Conservation (phyloP, 92 coral and sea anemone genomes). For the Meandrina meandrites region DNA sequence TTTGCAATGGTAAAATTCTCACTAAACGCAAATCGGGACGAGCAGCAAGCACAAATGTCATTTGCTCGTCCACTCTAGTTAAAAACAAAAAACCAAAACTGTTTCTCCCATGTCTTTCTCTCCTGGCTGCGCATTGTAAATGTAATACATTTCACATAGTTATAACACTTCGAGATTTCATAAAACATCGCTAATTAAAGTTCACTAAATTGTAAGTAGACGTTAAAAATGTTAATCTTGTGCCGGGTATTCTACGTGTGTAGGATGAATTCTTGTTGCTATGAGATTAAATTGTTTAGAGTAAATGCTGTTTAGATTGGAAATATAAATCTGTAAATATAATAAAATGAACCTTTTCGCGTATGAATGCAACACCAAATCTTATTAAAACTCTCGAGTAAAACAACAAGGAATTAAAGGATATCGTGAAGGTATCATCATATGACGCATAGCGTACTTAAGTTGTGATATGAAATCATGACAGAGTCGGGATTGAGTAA, state of each 20-base stretch:
- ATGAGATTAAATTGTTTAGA: not conserved
- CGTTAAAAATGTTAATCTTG: not conserved
- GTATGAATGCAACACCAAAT: not conserved
- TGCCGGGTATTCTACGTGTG: not conserved
- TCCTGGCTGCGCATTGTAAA: too few species aligned
- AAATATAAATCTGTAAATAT: not conserved
- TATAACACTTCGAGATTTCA: too few species aligned
- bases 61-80: too few species aligned
- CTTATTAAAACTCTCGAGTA: not conserved
- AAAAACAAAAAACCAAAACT: too few species aligned
- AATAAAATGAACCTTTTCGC: not conserved
- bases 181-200: too few species aligned
- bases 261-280: not conserved
- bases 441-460: not conserved
- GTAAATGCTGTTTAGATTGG: not conserved
- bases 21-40: too few species aligned
- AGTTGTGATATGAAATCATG: not conserved
- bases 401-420: not conserved
- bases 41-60: too few species aligned
- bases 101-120: too few species aligned
- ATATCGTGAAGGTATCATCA: not conserved
- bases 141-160: too few species aligned
- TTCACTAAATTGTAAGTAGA: not conserved
- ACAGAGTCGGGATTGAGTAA: not conserved
- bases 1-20: too few species aligned